Conservation (phyloP, 2,797 vertebrate species). For the Arvicola amphibius region DNA sequence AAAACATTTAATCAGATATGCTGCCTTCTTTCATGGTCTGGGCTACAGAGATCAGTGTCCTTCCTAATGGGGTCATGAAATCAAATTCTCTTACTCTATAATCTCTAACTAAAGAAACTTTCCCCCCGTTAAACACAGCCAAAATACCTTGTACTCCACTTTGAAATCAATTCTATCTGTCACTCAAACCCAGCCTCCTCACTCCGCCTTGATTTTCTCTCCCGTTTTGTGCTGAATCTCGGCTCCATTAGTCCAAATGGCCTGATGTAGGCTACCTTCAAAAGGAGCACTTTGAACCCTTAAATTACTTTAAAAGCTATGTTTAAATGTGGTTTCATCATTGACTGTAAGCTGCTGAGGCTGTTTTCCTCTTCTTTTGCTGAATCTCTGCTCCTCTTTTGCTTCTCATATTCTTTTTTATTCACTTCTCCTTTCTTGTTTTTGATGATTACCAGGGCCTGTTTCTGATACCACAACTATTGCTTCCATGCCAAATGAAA, state of each 20-base stretch:
- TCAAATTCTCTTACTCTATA: not conserved
- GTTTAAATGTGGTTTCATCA: conserved; percentile 30
- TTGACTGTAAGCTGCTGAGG: not conserved
- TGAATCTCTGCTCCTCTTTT: not conserved
- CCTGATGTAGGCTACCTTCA: not conserved
- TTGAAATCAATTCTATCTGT: not conserved
- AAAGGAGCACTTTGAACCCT: not conserved
- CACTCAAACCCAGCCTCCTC: not conserved
- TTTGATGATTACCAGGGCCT: conserved; percentile 13
- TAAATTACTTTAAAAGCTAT: conserved; percentile 41
- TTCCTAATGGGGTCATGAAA: not conserved
- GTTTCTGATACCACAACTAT: not conserved
- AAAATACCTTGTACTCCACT: not conserved
- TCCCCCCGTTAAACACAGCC: not conserved
- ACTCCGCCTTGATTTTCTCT: not conserved
- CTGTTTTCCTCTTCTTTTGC: conserved; percentile 7
- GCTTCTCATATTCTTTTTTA: not conserved
- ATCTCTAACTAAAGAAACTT: not conserved
- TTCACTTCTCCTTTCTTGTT: conserved; percentile 2
- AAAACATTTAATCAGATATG: conserved; percentile 76
- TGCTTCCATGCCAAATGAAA: conserved; percentile 40
- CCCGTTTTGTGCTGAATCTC: not conserved
- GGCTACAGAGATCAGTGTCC: not conserved
- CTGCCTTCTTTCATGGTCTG: conserved; percentile 78
- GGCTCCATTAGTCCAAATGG: not conserved